phyloP scores from a whole-genome alignment of 2,888 invertebrate genomes.

The Drepana falcataria region DNA sequence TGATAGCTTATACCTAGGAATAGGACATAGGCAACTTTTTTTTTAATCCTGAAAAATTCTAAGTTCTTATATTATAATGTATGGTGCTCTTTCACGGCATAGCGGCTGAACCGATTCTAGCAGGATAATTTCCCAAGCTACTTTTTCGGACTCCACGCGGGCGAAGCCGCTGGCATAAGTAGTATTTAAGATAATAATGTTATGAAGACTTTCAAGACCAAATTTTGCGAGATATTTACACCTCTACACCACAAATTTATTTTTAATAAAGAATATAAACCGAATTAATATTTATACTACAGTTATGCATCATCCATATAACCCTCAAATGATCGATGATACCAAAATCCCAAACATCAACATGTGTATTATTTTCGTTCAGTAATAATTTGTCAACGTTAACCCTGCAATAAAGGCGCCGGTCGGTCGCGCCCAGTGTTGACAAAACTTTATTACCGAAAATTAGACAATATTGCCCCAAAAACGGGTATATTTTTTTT shows the following conservation, averaged over 20 bases:
- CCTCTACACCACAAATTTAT: not conserved
- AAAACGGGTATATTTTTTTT: conserved; percentile 61
- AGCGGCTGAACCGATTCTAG: too few species aligned
- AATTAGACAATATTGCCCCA: conserved; percentile 73
- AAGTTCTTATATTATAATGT: too few species aligned
- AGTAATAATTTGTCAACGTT: conserved; percentile 69
- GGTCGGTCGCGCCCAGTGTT: conserved; percentile 66
- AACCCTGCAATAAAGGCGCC: conserved; percentile 51
- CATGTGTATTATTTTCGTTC: conserved; percentile 44
- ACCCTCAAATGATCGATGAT: conserved; percentile 37
- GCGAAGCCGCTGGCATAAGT: too few species aligned
- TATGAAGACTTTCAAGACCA: too few species aligned
- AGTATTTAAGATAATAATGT: too few species aligned
- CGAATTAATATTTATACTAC: conserved; percentile 12
- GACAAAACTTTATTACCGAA: conserved; percentile 78
- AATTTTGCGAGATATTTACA: too few species aligned
- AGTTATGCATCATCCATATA: not conserved
- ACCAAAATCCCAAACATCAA: conserved; percentile 46
- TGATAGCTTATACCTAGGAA: too few species aligned
- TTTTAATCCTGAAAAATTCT: too few species aligned
- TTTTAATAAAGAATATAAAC: not conserved
- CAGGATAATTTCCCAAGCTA: too few species aligned
- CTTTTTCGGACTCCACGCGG: too few species aligned
- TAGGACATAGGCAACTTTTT: too few species aligned
- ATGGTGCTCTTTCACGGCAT: too few species aligned